A percentile compares a stretch with the other conserved stretches of the same genome.
These are phyloP conservation scores for Ophraella communa DNA, from an alignment of 2,888 invertebrate species.

Conservation along the genomic window DNA sequence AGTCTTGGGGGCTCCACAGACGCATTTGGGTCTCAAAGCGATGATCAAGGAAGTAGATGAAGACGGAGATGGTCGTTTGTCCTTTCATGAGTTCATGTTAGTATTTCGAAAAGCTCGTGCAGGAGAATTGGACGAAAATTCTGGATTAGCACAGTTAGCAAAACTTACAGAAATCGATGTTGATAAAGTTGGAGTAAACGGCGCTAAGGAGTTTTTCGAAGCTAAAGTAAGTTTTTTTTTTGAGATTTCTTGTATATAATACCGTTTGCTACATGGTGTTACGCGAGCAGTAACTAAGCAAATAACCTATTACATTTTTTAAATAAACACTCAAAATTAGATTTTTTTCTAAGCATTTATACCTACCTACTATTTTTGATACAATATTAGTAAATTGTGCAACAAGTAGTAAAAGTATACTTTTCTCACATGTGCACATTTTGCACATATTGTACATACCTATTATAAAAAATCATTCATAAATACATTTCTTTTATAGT, in stretches of 20 bases:
- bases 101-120: constrained; percentile 89
- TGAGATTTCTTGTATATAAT: background rate
- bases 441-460: no score
- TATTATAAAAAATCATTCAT: no score
- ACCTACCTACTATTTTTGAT: no score
- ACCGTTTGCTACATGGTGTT: no score
- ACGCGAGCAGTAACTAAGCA: no score
- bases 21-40: constrained; percentile 90
- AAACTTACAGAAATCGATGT: constrained; percentile 90
- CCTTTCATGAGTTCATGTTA: constrained; percentile 86
- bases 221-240: constrained; percentile 72
- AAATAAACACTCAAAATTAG: no score
- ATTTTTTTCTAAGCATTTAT: no score
- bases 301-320: no score
- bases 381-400: no score
- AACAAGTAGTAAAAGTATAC: no score
- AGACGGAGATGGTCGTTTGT: constrained; percentile 84
- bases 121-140: constrained; percentile 86
- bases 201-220: constrained; percentile 95
- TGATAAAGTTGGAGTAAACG: constrained; percentile 91
- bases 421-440: no score
- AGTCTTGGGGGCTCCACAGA: constrained; percentile 92
- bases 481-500: no score
- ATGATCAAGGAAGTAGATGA: constrained; percentile 95
- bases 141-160: constrained; percentile 86